Evolutionary conservation across 2,113 vertebrate genomes (phyloP), one percentile per base, ranked within the genome.

Genomic region (Podarcis cretensis): DNA sequence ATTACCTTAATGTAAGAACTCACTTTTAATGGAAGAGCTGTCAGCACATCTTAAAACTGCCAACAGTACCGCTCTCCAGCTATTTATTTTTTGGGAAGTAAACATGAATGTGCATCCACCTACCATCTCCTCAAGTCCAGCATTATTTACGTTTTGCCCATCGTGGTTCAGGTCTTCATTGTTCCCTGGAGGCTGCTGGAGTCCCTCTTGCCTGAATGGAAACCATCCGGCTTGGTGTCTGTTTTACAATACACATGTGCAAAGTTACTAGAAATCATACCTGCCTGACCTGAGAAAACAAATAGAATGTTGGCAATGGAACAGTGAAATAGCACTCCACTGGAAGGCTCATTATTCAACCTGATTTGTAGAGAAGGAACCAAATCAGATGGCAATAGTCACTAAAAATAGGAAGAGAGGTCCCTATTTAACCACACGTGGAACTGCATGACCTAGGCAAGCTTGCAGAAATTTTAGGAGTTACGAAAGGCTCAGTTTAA

Each of bases 191-290:
- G 94, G 97, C 27, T 94, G 97, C 0, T 96, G 97, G 87, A 95
- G 96, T 84, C 97, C 97, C 92, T 98, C 97, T 92, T 98, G 98
- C 93, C 98, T 98, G 87, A 99, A 99, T 74, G 99, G 99, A 92
- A 99, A 99, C 99, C 98, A 99, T 91, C 98, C 99, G 63, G 98
- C 98, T 94, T 99, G 98, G 92, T 99, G 98, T 92, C 99, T 99
- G 81, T 13, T n/a, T 89, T 89, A 93, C 69, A 95, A 95, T 77
- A 95, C 81, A 25, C 76, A 91, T 74, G 12, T 21, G 83, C 20
- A 76, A n/a, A 76, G 27, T 77, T 68, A 84, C n/a, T 37, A 57
- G n/a, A 57, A 63, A 30, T 20, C 32, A 40, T 20, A 35, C 2
- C 73, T 65, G 73, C 18, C 25, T 77, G 5, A 85, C 37, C 32